Base-by-base conservation (phyloP, 2,888 invertebrate genomes). In the Oligia strigilis region DNA sequence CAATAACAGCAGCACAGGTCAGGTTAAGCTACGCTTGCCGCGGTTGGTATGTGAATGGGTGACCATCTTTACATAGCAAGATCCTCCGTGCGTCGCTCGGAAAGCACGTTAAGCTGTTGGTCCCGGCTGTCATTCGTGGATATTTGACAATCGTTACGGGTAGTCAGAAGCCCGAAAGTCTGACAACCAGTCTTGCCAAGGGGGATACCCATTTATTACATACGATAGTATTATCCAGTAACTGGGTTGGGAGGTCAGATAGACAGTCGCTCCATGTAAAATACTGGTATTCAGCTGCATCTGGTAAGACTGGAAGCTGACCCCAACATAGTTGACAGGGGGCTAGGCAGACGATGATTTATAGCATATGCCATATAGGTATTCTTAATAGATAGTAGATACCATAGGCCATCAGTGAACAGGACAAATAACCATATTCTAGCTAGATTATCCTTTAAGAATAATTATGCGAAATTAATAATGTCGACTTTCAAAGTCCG, bases 401-500 rank as follows among this genome's bases (percentile, higher is more conserved):
- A 52, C 40, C 36, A 49, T 9, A 72, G 23, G 23, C 58, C 46
- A 66, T 49, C 40, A 52, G 17, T 55, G 14, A n/a, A 14, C 6
- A 40, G n/a, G 29, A 0, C 0, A 55, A 55, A 46, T 78, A 14
- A 40, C 14, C 19, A 55, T 65, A 46, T 72, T 65, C 46, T 9
- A 72, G 36, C 43, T 62, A 29, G 62, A 52, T 52, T 36, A 52
- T 40, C 40, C 36, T 75, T 6, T 36, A 17, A 36, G 11, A 43
- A 55, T 64, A 43, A 55, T 75, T 75, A 36, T 43, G 43, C 5
- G 2, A 58, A 49, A n/a, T 70, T 0, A 52, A n/a, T 66, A 1
- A 29, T 14, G 2, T 29, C 4, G 4, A 17, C 29, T 58, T 66
- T 76, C 62, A 76, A 74, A 82, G 75, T 75, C 43, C 36, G 46